phyloP scores from a whole-genome alignment of 1,140 invertebrate species.

The Calephelis nemesis region DNA sequence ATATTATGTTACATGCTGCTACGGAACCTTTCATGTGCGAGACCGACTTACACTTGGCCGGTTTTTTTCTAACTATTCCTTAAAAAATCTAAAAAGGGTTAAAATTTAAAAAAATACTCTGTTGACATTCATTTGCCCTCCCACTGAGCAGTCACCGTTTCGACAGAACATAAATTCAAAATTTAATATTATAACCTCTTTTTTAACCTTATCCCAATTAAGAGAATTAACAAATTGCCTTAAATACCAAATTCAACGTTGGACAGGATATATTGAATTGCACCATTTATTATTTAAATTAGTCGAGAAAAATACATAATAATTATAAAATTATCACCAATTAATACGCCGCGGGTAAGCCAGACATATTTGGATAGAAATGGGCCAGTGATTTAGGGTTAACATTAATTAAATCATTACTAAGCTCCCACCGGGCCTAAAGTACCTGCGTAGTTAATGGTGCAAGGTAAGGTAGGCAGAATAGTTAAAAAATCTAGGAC shows the following conservation, averaged over 20 bases:
- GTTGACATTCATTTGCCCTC: not conserved
- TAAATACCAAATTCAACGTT: not conserved
- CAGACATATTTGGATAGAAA: constrained; percentile 59
- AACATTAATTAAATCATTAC: constrained; percentile 50
- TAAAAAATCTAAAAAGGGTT: no score
- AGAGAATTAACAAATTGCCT: constrained; percentile 7
- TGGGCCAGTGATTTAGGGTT: constrained; percentile 47
- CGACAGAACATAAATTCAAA: not conserved
- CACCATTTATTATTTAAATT: constrained; percentile 23
- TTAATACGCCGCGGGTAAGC: constrained; percentile 57
- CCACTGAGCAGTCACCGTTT: not conserved
- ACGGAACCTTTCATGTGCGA: no score
- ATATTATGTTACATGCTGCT: no score
- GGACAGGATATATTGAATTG: constrained; percentile 11
- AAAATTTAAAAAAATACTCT: not conserved
- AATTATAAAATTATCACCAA: constrained; percentile 66
- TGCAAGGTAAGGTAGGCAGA: constrained; percentile 38
- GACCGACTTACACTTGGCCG: no score
- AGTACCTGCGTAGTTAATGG: constrained; percentile 60
- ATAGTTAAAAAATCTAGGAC: not conserved
- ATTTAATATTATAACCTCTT: constrained; percentile 1
- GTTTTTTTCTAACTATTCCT: no score
- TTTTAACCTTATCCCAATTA: constrained; percentile 6
- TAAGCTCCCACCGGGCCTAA: constrained; percentile 39
- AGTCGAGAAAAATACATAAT: constrained; percentile 40